These are phyloP conservation scores for Urocitellus parryii DNA, from an alignment of 2,113 vertebrate species.

Conservation along the genomic window DNA sequence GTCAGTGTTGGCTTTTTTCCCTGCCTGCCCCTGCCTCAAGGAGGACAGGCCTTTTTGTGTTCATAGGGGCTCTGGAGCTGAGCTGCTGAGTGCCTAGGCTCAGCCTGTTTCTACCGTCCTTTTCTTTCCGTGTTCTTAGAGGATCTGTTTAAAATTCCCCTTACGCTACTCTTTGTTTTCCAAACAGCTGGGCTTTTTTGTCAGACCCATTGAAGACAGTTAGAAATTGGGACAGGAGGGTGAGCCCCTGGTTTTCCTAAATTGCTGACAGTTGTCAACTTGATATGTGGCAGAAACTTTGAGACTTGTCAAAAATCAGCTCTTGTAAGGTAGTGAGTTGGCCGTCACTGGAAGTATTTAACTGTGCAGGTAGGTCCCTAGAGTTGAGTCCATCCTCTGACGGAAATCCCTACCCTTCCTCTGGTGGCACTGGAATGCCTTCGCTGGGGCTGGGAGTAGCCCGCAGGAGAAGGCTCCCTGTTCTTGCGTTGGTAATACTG, in stretches of 20 bases:
- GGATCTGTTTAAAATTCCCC: neutral
- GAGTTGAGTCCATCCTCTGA: neutral
- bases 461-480: neutral
- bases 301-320: neutral
- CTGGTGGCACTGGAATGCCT: neutral
- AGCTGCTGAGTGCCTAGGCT: neutral
- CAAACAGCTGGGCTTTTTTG: no score
- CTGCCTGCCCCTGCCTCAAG: neutral
- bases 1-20: fast-evolving
- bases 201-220: neutral
- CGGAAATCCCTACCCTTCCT: neutral
- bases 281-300: neutral
- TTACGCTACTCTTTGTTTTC: neutral
- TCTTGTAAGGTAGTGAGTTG: neutral
- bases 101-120: neutral
- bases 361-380: neutral
- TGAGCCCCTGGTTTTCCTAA: neutral
- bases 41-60: neutral
- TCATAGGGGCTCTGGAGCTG: neutral
- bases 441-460: neutral
- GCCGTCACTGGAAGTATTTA: neutral
- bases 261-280: neutral
- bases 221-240: neutral
- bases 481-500: neutral
- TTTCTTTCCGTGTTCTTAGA: neutral